Conservation (phyloP, 2,797 vertebrate genomes). For the Sphenodon punctatus region DNA sequence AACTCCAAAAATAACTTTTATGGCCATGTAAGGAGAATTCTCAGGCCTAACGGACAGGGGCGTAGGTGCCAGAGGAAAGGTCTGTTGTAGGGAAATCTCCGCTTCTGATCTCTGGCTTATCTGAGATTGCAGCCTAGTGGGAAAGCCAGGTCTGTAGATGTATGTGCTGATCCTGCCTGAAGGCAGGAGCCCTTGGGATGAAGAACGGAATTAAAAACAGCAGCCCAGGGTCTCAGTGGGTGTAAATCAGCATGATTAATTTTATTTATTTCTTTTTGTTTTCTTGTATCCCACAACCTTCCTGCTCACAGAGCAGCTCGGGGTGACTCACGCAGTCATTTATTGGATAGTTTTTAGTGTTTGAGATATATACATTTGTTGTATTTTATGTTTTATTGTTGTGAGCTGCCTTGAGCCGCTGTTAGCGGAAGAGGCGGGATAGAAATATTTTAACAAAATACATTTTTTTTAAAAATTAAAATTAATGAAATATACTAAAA, state of each 20-base stretch:
- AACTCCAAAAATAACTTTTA: background rate
- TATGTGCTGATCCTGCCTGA: background rate
- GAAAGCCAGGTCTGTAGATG: background rate
- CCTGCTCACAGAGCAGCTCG: too few species aligned
- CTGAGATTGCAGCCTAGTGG: background rate
- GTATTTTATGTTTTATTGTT: too few species aligned
- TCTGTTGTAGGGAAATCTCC: background rate
- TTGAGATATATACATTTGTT: too few species aligned
- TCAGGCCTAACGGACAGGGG: background rate
- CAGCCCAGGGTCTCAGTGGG: background rate
- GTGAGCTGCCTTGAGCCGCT: too few species aligned
- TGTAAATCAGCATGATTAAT: background rate
- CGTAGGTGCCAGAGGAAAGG: background rate
- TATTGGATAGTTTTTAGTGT: too few species aligned
- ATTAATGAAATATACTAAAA: too few species aligned
- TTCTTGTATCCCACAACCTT: too few species aligned
- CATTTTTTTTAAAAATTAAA: too few species aligned
- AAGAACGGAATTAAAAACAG: background rate
- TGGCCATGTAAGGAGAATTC: background rate
- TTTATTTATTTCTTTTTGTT: too few species aligned
- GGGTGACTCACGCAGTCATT: too few species aligned
- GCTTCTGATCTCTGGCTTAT: background rate
- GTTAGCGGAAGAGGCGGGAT: too few species aligned
- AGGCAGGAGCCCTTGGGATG: background rate
- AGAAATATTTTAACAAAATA: too few species aligned